Evolutionary conservation across 2,113 vertebrate species (phyloP).

Genomic region (Sebastes schlegelii): DNA sequence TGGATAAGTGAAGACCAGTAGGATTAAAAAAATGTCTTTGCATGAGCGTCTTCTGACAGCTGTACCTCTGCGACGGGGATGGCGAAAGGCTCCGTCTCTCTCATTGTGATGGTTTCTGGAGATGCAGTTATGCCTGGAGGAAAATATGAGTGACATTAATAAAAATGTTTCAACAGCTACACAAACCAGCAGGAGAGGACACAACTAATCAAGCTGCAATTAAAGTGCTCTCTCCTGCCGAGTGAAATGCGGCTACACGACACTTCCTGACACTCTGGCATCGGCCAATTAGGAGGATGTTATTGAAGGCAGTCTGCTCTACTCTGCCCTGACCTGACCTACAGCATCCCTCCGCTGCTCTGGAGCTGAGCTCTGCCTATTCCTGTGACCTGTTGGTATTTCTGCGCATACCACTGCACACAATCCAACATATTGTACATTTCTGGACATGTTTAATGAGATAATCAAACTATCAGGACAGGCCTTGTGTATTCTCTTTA

Average conservation of each 20-base stretch:
- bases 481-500: not conserved
- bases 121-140: slow-evolving; percentile 74
- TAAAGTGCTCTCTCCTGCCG: slow-evolving; percentile 8
- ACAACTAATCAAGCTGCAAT: slow-evolving; percentile 52
- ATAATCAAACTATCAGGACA: not conserved
- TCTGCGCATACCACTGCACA: not conserved
- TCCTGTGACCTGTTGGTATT: slow-evolving; percentile 25
- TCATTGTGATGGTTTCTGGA: slow-evolving; percentile 85
- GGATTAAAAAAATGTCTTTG: not conserved
- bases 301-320: slow-evolving; percentile 12
- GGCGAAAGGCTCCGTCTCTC: slow-evolving; percentile 75
- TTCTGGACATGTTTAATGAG: not conserved
- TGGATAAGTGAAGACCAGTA: not conserved
- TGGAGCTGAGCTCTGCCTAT: not conserved
- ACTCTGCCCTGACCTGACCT: slow-evolving; percentile 21
- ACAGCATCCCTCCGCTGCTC: not conserved
- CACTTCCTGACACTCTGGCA: slow-evolving; percentile 20
- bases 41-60: not conserved
- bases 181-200: not conserved
- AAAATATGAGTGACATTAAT: not conserved
- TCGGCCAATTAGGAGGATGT: slow-evolving; percentile 40
- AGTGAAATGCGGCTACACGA: slow-evolving; percentile 2
- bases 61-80: slow-evolving; percentile 81
- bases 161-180: slow-evolving; percentile 12
- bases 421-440: not conserved